phyloP scores from a whole-genome alignment of 2,888 invertebrate species.

The Sturmia bella region DNA sequence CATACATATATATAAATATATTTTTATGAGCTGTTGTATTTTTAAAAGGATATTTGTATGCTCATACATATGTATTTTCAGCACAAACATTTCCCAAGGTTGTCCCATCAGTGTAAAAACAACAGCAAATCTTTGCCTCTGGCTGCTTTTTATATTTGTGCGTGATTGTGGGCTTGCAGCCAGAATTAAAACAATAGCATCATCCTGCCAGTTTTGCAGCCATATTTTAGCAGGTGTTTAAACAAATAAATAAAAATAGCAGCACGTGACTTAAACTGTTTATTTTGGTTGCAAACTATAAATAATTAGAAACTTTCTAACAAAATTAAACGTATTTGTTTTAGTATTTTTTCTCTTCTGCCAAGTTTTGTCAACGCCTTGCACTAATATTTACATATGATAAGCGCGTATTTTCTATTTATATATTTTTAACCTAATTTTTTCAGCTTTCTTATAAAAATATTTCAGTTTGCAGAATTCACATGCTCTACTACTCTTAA shows the following conservation, averaged over 20 bases:
- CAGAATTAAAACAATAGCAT: constrained; percentile 32
- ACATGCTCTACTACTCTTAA: too few species aligned
- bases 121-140: constrained; percentile 7
- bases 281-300: constrained; percentile 3
- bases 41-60: too few species aligned
- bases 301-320: constrained; percentile 29
- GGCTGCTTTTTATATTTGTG: not conserved
- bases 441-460: too few species aligned
- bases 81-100: not conserved
- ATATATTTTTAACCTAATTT: too few species aligned
- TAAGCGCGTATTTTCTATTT: too few species aligned
- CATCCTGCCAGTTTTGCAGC: constrained; percentile 25
- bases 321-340: not conserved
- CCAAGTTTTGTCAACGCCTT: too few species aligned
- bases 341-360: not conserved
- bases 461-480: too few species aligned
- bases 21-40: too few species aligned
- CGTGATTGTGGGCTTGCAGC: not conserved
- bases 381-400: too few species aligned
- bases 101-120: not conserved
- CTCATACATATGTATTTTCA: not conserved
- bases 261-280: not conserved
- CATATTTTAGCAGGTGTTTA: not conserved
- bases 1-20: too few species aligned
- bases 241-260: constrained; percentile 1